Base-by-base conservation (phyloP, 2,888 invertebrate species). In the Asteroscopus sphinx region DNA sequence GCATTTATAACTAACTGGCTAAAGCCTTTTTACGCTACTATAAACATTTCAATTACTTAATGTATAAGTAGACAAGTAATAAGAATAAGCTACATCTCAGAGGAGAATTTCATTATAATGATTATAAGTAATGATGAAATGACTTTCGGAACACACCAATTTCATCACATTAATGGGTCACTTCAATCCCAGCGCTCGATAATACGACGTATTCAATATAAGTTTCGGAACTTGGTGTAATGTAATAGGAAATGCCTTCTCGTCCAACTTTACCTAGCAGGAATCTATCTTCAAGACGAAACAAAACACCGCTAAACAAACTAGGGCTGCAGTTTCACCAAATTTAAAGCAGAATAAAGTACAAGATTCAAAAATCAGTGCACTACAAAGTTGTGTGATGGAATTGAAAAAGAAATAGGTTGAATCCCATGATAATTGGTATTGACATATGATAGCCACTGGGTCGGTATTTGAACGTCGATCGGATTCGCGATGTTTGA, bases 81-180 rank as follows among this genome's bases (percentile, higher is more conserved):
- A 52, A 60, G 54, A 56, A 63, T 33, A 40, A 52, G 45, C 21
- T 36, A 36, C 37, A 56, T 61, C 49, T 53, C 39, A 61, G 48
- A 46, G 25, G 33, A 49, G 11, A 33, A 40, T n/a, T n/a, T n/a
- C n/a, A n/a, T n/a, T n/a, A n/a, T n/a, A n/a, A n/a, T n/a, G n/a
- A n/a, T 32, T 42, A 41, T 39, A 53, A 36, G 36, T 63, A 36
- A 12, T 37, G 26, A 44, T 52, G 45, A 51, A 53, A 67, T 73
- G 54, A 63, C 49, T 57, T 56, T 42, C 36, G 48, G 17, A 46
- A 45, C 56, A 57, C 40, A 61, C 28, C 54, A 55, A 72, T 68
- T 74, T 73, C 59, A 73, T 76, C 57, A 70, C 44, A 42, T 56
- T 71, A 76, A 75, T 78, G 60, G 67, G 32, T 54, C 36, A 60